These are phyloP conservation scores for Drosophila kokeensis DNA, from an alignment of 2,888 invertebrate species.

Conservation along the genomic window DNA sequence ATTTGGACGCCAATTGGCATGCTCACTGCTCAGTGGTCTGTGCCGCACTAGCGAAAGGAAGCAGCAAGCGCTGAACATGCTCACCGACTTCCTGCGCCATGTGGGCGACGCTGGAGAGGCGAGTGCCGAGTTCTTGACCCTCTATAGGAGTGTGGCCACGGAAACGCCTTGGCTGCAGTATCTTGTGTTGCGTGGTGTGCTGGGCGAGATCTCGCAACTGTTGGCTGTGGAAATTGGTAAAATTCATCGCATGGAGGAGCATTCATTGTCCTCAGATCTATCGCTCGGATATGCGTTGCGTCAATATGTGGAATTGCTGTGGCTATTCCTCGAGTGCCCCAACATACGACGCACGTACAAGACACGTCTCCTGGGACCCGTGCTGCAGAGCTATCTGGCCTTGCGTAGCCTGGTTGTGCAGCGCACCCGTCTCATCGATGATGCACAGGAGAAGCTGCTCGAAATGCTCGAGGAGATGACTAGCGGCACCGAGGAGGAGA, in stretches of 20 bases:
- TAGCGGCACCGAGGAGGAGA: constrained; percentile 96
- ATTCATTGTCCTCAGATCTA: constrained; percentile 96
- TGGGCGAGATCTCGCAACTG: constrained; percentile 93
- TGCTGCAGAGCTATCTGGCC: constrained; percentile 95
- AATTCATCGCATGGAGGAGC: constrained; percentile 95
- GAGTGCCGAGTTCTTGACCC: constrained; percentile 94
- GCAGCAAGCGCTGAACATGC: constrained; percentile 91
- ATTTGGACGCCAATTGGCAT: constrained; percentile 94
- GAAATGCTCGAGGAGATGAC: constrained; percentile 98
- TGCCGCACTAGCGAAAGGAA: constrained; percentile 90
- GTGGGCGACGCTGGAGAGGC: constrained; percentile 95
- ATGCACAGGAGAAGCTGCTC: constrained; percentile 97
- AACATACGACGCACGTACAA: constrained; percentile 96
- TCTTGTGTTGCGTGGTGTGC: constrained; percentile 93
- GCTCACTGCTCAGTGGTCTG: constrained; percentile 93
- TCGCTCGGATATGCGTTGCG: constrained; percentile 97
- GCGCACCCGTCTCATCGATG: constrained; percentile 96
- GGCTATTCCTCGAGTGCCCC: constrained; percentile 94
- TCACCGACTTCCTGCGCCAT: constrained; percentile 95
- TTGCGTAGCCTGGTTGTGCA: constrained; percentile 96
- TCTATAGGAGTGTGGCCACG: constrained; percentile 93
- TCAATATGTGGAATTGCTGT: constrained; percentile 94
- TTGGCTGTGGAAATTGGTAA: constrained; percentile 95
- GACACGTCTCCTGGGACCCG: constrained; percentile 90
- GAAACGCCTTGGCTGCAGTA: constrained; percentile 97